A percentile compares a stretch with the other conserved stretches of the same genome.
phyloP scores from a whole-genome alignment of 2,888 invertebrate species.

The Julus scandinavius region DNA sequence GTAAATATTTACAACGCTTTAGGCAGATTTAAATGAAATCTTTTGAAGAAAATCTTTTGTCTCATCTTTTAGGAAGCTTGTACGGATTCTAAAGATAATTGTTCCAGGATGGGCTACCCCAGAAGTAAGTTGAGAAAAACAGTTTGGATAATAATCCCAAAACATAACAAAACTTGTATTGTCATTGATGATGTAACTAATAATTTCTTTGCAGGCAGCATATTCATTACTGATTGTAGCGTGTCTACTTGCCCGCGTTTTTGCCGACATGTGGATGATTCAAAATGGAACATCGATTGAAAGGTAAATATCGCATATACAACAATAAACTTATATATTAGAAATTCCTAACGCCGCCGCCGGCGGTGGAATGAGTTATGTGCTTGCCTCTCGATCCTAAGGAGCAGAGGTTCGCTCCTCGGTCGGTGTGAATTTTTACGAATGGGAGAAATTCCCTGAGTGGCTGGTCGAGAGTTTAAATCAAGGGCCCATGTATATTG shows the following conservation, averaged over 20 bases:
- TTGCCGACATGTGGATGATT: slow-evolving; percentile 98
- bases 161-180: not conserved
- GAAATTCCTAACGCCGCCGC: too few relatives aligned
- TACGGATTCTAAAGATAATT: slow-evolving; percentile 70
- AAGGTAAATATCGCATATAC: slow-evolving; percentile 69
- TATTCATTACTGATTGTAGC: slow-evolving; percentile 79
- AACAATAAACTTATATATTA: too few relatives aligned
- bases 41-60: slow-evolving; percentile 36
- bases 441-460: too few relatives aligned
- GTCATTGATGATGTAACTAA: not conserved
- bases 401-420: too few relatives aligned
- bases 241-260: slow-evolving; percentile 85
- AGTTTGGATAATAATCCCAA: slow-evolving; percentile 5
- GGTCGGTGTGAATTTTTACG: too few relatives aligned
- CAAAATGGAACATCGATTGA: slow-evolving; percentile 93
- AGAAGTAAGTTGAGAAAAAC: slow-evolving; percentile 69
- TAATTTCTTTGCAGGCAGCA: slow-evolving; percentile 67
- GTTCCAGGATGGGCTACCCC: slow-evolving; percentile 82
- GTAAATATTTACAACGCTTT: slow-evolving; percentile 36
- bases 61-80: slow-evolving; percentile 57
- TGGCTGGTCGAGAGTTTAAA: too few relatives aligned
- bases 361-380: too few relatives aligned
- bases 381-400: too few relatives aligned
- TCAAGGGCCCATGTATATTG: too few relatives aligned
- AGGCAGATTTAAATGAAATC: not conserved